A percentile compares a stretch with the other conserved stretches of the same genome.
These are phyloP conservation scores for Lophotis ruficrista DNA, from an alignment of 2,113 vertebrate species.

Conservation along the genomic window DNA sequence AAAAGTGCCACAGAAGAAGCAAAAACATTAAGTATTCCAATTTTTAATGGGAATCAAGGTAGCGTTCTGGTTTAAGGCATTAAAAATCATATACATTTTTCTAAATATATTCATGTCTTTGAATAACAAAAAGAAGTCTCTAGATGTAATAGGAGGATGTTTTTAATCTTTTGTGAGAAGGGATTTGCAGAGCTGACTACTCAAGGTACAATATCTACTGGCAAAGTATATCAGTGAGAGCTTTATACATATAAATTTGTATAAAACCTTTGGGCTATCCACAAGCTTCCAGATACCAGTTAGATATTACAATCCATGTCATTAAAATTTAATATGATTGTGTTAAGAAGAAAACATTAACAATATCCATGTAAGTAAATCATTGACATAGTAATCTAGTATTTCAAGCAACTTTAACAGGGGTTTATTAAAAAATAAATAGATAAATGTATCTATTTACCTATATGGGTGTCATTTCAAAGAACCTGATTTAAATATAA, in stretches of 20 bases:
- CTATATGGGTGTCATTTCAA: slow-evolving; percentile 24
- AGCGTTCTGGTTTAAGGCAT: slow-evolving; percentile 82
- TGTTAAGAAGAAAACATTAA: slow-evolving; percentile 78
- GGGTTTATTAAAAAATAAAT: slow-evolving; percentile 70
- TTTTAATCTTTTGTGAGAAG: slow-evolving; percentile 87
- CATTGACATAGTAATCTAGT: slow-evolving; percentile 75
- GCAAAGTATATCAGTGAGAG: slow-evolving; percentile 82
- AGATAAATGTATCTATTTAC: slow-evolving; percentile 66
- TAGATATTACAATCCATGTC: slow-evolving; percentile 78
- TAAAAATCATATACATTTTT: slow-evolving; percentile 81
- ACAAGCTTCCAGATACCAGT: slow-evolving; percentile 79
- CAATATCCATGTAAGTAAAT: slow-evolving; percentile 77
- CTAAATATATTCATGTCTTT: slow-evolving; percentile 87
- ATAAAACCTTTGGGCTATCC: slow-evolving; percentile 82
- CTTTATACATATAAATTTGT: slow-evolving; percentile 84
- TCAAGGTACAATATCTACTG: slow-evolving; percentile 84
- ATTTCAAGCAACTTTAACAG: slow-evolving; percentile 73
- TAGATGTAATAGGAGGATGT: slow-evolving; percentile 84
- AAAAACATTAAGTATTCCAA: slow-evolving; percentile 82
- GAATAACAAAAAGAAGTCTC: slow-evolving; percentile 87
- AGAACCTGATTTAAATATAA: slow-evolving; percentile 67
- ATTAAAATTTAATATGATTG: slow-evolving; percentile 84
- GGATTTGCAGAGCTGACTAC: slow-evolving; percentile 82
- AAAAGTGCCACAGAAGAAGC: slow-evolving; percentile 80
- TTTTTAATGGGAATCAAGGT: slow-evolving; percentile 82